Conservation (phyloP, 2,888 invertebrate species). For the Bellardia pandia region DNA sequence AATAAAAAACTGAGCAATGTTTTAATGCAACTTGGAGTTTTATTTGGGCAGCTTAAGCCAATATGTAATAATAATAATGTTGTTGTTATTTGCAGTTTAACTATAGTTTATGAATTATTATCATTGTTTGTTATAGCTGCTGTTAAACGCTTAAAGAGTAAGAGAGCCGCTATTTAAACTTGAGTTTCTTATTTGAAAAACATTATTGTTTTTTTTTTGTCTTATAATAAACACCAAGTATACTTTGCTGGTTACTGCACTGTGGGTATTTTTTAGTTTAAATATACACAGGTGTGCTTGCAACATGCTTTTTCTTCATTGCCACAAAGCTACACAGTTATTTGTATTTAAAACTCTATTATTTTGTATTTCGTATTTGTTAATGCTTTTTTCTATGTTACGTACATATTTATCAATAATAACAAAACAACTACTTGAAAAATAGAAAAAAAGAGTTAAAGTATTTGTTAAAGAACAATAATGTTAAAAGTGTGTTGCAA, state of each 20-base stretch:
- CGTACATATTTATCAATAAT: conserved; percentile 54
- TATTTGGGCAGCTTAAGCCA: conserved; percentile 44
- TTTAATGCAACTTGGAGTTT: conserved; percentile 19
- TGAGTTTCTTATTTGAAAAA: conserved; percentile 32
- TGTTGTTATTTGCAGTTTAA: conserved; percentile 16
- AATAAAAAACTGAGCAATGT: background rate
- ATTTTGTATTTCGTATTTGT: conserved; percentile 26
- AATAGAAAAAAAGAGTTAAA: conserved; percentile 44
- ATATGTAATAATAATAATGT: conserved; percentile 6
- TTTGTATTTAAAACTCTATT: conserved; percentile 53
- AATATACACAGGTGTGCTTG: conserved; percentile 72
- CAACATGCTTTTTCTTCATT: conserved; percentile 18
- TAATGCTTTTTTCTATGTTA: conserved; percentile 18
- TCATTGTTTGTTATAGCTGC: conserved; percentile 6
- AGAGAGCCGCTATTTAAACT: conserved; percentile 60
- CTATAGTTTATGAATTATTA: conserved; percentile 47
- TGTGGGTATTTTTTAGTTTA: conserved; percentile 56
- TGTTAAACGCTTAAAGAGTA: conserved; percentile 28
- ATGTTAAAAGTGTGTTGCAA: conserved; percentile 55
- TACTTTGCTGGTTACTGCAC: conserved; percentile 24
- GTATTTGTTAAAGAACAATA: conserved; percentile 63
- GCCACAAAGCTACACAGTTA: conserved; percentile 55
- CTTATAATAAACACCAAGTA: background rate
- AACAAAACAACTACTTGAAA: conserved; percentile 37
- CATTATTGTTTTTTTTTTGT: background rate